Base-by-base conservation (phyloP, 2,888 invertebrate genomes). In the Iselma pallidipennis region DNA sequence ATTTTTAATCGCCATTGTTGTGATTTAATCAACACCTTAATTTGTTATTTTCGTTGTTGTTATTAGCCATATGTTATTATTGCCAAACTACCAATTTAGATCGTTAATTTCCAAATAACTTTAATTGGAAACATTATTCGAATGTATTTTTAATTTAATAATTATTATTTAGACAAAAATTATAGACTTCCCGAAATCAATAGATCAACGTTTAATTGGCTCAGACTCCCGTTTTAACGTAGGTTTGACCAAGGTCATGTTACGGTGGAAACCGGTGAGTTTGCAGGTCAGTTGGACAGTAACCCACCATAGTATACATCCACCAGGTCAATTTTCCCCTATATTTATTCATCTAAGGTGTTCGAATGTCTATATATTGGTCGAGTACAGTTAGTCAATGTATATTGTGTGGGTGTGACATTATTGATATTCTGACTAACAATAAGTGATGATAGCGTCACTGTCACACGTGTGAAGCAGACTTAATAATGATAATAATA, bases 181-280 rank as follows among this genome's bases (percentile, higher is more conserved):
- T 33, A 33, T 33, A 14, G 31, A 33, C 14, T n/a, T 4, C 14
- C 14, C 4, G n/a, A 14, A 14, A 33, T 33, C n/a, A 14, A 14
- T n/a, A 4, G 37, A 37, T 37, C 37, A 37, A 37, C 7, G 12
- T 16, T 37, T 37, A 37, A 37, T 25, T 29, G 50, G 26, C 28
- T 50, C 50, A 16, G 28, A 55, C 55, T 55, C 50, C 62, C 62
- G 62, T 58, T 62, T 62, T 25, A 51, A 48, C 56, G 51, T 52
- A 52, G 37, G 55, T 48, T 60, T 60, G 51, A 51, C 31, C 55
- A 63, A 63, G 59, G 63, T 59, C 59, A 59, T 31, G 28, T 56
- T 63, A 59, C 63, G 63, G 63, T 63, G 51, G 58, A 59, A 63
- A 63, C 59, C 59, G 63, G 63, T 59, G 63, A 57, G 53, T 63